phyloP scores from a whole-genome alignment of 2,113 vertebrate genomes.

The Lycocorax pyrrhopterus region DNA sequence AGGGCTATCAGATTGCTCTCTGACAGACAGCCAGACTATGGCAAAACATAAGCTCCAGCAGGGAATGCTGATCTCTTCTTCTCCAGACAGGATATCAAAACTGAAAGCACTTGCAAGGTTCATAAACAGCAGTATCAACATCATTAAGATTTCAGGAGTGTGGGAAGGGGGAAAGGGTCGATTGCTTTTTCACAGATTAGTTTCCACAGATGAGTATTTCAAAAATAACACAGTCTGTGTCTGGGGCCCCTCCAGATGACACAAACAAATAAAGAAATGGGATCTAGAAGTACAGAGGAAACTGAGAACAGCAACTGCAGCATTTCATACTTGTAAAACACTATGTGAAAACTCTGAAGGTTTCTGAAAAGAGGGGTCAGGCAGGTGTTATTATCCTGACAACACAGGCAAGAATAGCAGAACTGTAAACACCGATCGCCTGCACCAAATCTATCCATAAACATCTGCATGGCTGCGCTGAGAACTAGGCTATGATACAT shows the following conservation, averaged over 20 bases:
- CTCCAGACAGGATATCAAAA: not conserved
- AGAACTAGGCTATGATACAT: not conserved
- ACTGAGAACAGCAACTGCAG: not conserved
- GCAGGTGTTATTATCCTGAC: not conserved
- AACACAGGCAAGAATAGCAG: not conserved
- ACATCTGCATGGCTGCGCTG: not conserved
- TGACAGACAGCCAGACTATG: not conserved
- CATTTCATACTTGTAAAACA: not conserved
- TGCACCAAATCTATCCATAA: not conserved
- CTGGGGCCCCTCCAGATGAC: not conserved
- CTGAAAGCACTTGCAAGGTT: not conserved
- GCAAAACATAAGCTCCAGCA: not conserved
- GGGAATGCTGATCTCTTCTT: not conserved
- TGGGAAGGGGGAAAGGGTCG: not conserved
- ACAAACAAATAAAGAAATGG: not conserved
- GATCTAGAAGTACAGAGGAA: not conserved
- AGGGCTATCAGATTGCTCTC: not conserved
- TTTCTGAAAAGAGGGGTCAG: not conserved
- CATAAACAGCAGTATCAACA: not conserved
- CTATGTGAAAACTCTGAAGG: not conserved
- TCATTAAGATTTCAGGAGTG: not conserved
- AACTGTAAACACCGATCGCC: not conserved
- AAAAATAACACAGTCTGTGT: not conserved
- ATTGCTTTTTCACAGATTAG: not conserved
- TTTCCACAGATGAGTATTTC: not conserved